Conservation (phyloP, 2,113 vertebrate species). For the Gallinago jamesoni region DNA sequence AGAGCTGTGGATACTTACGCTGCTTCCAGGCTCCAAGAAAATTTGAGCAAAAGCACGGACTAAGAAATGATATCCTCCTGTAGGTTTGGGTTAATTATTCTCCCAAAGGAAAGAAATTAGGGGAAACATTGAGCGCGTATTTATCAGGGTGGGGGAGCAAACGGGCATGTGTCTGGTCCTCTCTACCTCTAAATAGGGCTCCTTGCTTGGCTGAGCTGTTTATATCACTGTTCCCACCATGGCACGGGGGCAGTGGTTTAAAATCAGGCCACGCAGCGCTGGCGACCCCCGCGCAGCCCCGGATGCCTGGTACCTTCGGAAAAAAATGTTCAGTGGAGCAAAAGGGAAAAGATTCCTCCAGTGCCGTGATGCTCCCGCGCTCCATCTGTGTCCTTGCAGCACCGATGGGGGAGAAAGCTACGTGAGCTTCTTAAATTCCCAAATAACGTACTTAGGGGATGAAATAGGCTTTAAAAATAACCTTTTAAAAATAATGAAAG, state of each 20-base stretch:
- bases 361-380: accelerated
- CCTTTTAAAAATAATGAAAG: not conserved
- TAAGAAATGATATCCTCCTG: accelerated
- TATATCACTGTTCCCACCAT: accelerated
- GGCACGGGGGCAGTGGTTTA: not conserved
- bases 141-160: not conserved
- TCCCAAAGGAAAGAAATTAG: not conserved
- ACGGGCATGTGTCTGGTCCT: not conserved
- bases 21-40: not conserved
- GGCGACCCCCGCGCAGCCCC: not conserved
- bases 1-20: not conserved
- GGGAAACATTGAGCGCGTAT: not conserved
- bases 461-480: not conserved
- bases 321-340: not conserved
- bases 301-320: accelerated
- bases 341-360: not conserved
- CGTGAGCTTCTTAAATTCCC: not conserved
- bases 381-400: accelerated
- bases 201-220: not conserved
- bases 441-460: not conserved
- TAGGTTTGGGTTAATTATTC: not conserved
- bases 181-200: accelerated
- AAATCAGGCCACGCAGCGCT: accelerated
- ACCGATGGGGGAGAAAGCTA: accelerated
- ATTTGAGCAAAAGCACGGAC: not conserved